Evolutionary conservation across 2,113 vertebrate species (phyloP), one percentile per base, ranked within the genome.

Genomic region (Gymnocephalus cernua): DNA sequence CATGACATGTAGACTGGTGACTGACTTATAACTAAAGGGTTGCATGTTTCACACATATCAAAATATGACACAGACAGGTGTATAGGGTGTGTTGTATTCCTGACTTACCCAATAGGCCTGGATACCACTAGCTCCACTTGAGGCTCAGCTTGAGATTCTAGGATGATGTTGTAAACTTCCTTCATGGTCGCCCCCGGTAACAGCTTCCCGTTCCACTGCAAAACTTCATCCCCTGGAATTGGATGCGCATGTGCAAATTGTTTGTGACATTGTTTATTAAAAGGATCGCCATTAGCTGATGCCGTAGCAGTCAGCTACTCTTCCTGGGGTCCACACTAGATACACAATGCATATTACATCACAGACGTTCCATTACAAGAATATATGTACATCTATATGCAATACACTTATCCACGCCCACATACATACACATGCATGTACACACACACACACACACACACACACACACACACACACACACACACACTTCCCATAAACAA

Each of bases 101-200:
- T 29, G 86, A 90, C 97, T 97, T 96, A 99, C 98, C 98, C 97
- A 95, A 99, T 99, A 89, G 98, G 97, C 88, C 98, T 96, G 92
- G 98, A 99, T 95, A 99, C 98, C 93, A 99, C 96, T 93, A 99
- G 97, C 95, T 99, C 97, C 92, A 99, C 98, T 95, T 99, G 98
- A 93, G 97, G 96, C 94, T 99, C 97, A 73, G 96, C 95, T 95
- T 99, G 99, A 88, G 98, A 99, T 94, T 99, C 97, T 95, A 99
- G 96, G 95, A 99, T 98, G 93, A 99, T 99, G 94, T 99, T 99
- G 96, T 99, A 99, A 96, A 99, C 98, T 95, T 99, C 98, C 95
- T 99, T 98, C 95, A 98, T 98, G 87, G 98, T 99, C 91, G 98
- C 97, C 91, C 98, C 98, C 45, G 97, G 97, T 90, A 99, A 95